Base-by-base conservation (phyloP, 2,113 vertebrate species). In the Equus quagga region DNA sequence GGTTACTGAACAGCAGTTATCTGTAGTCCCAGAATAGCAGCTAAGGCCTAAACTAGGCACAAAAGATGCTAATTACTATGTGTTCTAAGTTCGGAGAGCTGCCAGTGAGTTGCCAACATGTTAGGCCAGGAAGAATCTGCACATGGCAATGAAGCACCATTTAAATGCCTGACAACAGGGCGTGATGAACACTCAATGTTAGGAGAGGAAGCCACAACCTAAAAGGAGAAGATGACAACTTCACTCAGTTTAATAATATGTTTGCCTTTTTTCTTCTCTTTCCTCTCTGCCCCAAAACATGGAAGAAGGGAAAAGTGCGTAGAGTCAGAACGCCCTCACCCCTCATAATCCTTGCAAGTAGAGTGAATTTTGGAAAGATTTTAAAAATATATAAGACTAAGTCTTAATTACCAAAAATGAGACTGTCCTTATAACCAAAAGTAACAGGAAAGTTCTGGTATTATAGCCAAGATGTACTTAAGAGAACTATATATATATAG, bases 341-440 rank as follows among this genome's bases (percentile, higher is more conserved):
- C 24, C 13, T 82, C 54, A 76, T 19, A 69, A 86, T 69, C 1
- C 7, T 28, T 91, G 14, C 8, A 65, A 64, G 31, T 24, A 15
- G 12, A 91, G 8, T 94, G 31, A 83, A 78, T 78, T 96, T 88
- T 94, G 36, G 15, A 62, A 92, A 87, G 44, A 44, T 89, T 72
- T 79, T 9, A n/a, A 83, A 90, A 94, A 65, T n/a, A 23, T 18
- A 5, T 85, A 92, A 76, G 54, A 58, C 26, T 79, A 54, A 78
- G 26, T 70, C 26, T 94, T 64, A 70, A 65, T 82, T 70, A 91
- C 14, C 24, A 65, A 91, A 87, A 90, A 78, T 36, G 31, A 94
- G n/a, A 70, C 87, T 95, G 31, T 60, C 89, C 49, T 87, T 91
- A 56, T 26, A 96, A 94, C 21, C 8, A 87, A 94, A 94, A 91